Evolutionary conservation across 2,797 vertebrate species (phyloP), one percentile per base, ranked within the genome.

Genomic region (Alca torda): DNA sequence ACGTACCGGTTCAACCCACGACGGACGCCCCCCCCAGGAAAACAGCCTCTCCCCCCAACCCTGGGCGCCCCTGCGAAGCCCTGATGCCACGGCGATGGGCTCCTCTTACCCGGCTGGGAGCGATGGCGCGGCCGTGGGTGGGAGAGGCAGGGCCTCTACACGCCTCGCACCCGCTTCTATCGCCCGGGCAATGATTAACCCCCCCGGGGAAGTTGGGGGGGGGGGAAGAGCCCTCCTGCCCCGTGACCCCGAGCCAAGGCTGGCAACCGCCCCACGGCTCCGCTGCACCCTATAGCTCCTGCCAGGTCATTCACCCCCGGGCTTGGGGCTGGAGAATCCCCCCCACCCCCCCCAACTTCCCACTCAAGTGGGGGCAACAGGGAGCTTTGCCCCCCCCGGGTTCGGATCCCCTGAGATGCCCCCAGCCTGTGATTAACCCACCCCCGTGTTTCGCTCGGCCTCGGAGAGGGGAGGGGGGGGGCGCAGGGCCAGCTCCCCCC

Each of bases 1-100:
- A 9, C 3, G 1, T 3, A 17, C 6, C 0, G 4, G 0, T 0
- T 24, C 39, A n/a, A 4, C 73, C 33, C 37, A 43, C 15, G 0
- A 43, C 15, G 0, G 2, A 15, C 20, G 0, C n/a, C 23, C 33
- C 15, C 7, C 3, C 13, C 50, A 12, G 63, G 25, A 75, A 69
- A 53, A 18, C 26, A 8, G 19, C 10, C 8, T 11, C 39, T 11
- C 14, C 46, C 46, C 11, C 46, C 18, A 48, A 48, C 48, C 54
- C 11, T 2, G 30, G 11, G 14, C 6, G 17, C n/a, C 43, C n/a
- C n/a, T 3, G 3, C n/a, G 1, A 2, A 37, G 41, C 10, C 16
- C 60, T 2, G 3, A n/a, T 19, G 37, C 26, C 69, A 18, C 5
- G 0, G 45, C 10, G 31, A 43, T 4, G 30, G 53, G 64, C n/a